Conservation (phyloP, 2,113 vertebrate species). For the Sus scrofa region T2T-Sscrofa CM000826.6:152356001-152356500, state of each 20-base stretch:
- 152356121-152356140: too few species aligned
- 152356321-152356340: fast-evolving
- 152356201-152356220: neutral
- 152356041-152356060: fast-evolving
- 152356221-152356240: neutral
- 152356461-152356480: fast-evolving
- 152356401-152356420: neutral
- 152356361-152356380: fast-evolving
- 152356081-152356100: fast-evolving
- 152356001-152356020: fast-evolving
- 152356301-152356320: neutral
- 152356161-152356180: neutral
- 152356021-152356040: fast-evolving
- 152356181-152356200: neutral
- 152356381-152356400: neutral
- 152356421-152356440: fast-evolving
- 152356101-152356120: fast-evolving
- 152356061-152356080: neutral
- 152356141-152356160: neutral
- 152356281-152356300: neutral
- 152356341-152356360: neutral
- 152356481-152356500: neutral
- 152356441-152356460: fast-evolving
- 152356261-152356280: neutral
- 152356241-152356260: neutral